phyloP scores from a whole-genome alignment of 1,140 invertebrate species.

The Cepaea nemoralis region DNA sequence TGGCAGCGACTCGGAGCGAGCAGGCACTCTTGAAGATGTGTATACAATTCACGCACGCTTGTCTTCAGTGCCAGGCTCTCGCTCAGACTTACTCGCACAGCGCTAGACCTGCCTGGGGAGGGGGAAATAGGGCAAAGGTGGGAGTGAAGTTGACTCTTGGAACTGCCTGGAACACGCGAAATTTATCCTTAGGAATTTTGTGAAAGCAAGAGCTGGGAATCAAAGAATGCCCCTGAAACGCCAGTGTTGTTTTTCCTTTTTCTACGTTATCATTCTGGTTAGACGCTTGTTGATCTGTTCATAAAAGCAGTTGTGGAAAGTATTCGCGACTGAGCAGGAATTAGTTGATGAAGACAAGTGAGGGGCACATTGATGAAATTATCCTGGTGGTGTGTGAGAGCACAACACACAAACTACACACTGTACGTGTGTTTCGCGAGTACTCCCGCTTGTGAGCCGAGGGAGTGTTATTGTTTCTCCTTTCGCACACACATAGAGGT shows the following conservation, averaged over 20 bases:
- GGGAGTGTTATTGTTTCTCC: too few relatives aligned
- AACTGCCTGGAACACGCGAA: slow-evolving; percentile 5
- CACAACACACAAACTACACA: too few relatives aligned
- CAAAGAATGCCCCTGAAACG: slow-evolving; percentile 2
- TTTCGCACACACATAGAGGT: too few relatives aligned
- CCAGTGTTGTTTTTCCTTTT: not conserved
- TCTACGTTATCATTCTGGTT: not conserved
- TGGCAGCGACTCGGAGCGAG: not conserved
- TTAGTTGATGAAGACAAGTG: too few relatives aligned
- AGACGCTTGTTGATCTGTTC: too few relatives aligned
- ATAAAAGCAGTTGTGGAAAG: too few relatives aligned
- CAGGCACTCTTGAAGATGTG: not conserved
- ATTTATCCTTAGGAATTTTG: slow-evolving; percentile 19
- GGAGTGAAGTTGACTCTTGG: not conserved
- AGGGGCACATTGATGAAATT: too few relatives aligned
- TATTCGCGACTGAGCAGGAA: too few relatives aligned
- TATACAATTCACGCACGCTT: not conserved
- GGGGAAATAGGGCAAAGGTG: slow-evolving; percentile 4
- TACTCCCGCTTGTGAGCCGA: too few relatives aligned
- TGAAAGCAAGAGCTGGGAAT: not conserved
- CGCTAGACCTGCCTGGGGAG: not conserved
- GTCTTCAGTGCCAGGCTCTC: not conserved
- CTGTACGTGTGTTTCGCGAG: too few relatives aligned
- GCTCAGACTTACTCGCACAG: not conserved
- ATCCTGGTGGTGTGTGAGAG: too few relatives aligned